phyloP scores from a whole-genome alignment of 2,888 invertebrate genomes.

The Sarcophaga rosellei region DNA sequence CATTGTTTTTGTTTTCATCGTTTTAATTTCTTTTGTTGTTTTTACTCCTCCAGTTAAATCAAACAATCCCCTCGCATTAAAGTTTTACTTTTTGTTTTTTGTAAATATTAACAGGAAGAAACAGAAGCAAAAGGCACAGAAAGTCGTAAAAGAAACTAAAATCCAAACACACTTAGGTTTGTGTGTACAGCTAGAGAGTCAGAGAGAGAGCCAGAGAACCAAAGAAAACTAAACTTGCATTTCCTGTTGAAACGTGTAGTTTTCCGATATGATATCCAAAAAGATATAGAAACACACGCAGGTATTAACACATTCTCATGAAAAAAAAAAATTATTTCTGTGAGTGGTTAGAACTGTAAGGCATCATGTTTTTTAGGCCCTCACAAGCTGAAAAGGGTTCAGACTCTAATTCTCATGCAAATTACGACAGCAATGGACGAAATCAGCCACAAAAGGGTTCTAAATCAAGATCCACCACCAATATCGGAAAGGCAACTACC shows the following conservation, averaged over 20 bases:
- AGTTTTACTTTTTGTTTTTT: slow-evolving; percentile 14
- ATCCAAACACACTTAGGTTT: slow-evolving; percentile 46
- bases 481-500: too few relatives aligned
- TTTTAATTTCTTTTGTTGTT: background rate
- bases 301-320: background rate
- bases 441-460: too few relatives aligned
- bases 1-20: background rate
- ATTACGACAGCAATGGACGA: too few relatives aligned
- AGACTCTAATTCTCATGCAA: too few relatives aligned
- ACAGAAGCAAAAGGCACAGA: background rate
- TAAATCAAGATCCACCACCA: too few relatives aligned
- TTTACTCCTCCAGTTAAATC: background rate
- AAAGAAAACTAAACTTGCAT: slow-evolving; percentile 79
- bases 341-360: background rate
- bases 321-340: background rate
- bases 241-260: slow-evolving; percentile 76
- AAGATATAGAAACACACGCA: slow-evolving; percentile 20
- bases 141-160: slow-evolving; percentile 28
- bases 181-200: slow-evolving; percentile 11
- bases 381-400: too few relatives aligned
- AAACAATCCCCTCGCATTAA: slow-evolving; percentile 33
- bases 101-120: slow-evolving; percentile 24
- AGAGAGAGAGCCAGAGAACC: slow-evolving; percentile 72
- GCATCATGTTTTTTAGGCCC: too few relatives aligned
- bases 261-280: slow-evolving; percentile 63